These are phyloP conservation scores for Sebastes hubbsi DNA, from an alignment of 2,797 vertebrate species.

Conservation along the genomic window DNA sequence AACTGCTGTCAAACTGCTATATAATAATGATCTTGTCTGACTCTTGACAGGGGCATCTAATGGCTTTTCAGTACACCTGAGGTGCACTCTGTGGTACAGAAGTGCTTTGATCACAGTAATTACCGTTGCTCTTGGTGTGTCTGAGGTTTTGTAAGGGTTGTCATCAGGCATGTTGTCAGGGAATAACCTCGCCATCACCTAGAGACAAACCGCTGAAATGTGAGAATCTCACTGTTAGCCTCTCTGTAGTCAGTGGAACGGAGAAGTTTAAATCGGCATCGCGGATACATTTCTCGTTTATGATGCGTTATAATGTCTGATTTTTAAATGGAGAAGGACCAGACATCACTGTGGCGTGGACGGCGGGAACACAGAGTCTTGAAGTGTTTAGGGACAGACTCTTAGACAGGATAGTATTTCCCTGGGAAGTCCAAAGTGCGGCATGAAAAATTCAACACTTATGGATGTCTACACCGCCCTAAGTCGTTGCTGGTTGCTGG, in stretches of 20 bases:
- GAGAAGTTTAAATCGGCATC: not conserved
- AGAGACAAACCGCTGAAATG: constrained; percentile 14
- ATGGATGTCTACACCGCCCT: not conserved
- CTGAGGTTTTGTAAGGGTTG: constrained; percentile 25
- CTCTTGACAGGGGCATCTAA: constrained; percentile 1
- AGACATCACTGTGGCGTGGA: not conserved
- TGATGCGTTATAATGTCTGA: not conserved
- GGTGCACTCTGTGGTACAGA: constrained; percentile 18
- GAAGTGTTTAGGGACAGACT: not conserved
- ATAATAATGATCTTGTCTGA: not conserved
- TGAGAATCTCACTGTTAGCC: not conserved
- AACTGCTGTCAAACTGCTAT: not conserved
- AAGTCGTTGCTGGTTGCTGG: not conserved
- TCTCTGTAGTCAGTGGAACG: not conserved
- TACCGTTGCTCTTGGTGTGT: constrained; percentile 22
- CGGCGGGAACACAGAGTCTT: not conserved
- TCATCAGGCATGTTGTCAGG: constrained; percentile 34
- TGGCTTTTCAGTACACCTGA: constrained; percentile 21
- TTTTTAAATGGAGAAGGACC: not conserved
- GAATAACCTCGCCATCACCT: constrained; percentile 22
- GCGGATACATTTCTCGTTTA: not conserved
- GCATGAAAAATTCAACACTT: constrained; percentile 10
- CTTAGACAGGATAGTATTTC: constrained; percentile 6
- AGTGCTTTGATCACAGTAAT: constrained; percentile 43
- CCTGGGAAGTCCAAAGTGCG: not conserved